Evolutionary conservation across 2,888 invertebrate species (phyloP), one percentile per base, ranked within the genome.

Genomic region (Mesorhabditis spiculigera): DNA sequence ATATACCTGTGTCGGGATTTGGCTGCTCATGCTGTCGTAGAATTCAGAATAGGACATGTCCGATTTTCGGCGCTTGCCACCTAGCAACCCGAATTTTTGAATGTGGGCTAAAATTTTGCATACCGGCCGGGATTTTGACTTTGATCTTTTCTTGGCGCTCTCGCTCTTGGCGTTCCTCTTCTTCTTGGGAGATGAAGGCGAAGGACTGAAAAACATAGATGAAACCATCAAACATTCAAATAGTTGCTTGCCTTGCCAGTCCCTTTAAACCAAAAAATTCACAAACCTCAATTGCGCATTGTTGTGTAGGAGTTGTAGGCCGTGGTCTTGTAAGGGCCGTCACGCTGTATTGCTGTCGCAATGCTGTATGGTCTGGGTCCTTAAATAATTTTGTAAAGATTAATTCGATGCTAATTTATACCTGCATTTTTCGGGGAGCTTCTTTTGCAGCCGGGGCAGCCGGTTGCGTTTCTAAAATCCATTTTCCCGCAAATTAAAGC

Each of bases 1-100:
- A 63, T 28, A n/a, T 10, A n/a, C 28, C 10, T 16, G 28, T 63
- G 28, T 10, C 28, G 3, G 28, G 63, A 77, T 77, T 63, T 80
- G 79, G 16, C 67, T 63, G 3, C 75, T 68, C 82, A 83, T 81
- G 8, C 72, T 72, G 10, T 81, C 80, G 65, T 76, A 79, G 68
- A 84, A 82, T n/a, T 84, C 83, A 4, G 73, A 71, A 71, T 78
- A 78, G 8, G 78, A 68, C 75, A 78, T 81, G 43, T 81, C 77
- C 41, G 71, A 67, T 63, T 72, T 70, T 13, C 75, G 71, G 71
- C 41, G 71, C 69, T 45, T 71, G 68, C 65, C 71, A n/a, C 58
- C 58, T 66, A 66, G 8, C n/a, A 43, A 41, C 41, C n/a, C 4
- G 43, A n/a, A 66, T 43, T 43, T 43, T 13, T 61, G 44, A 43